These are phyloP conservation scores for Kryptopterus vitreolus DNA, from an alignment of 2,797 vertebrate genomes.

Conservation along the genomic window DNA sequence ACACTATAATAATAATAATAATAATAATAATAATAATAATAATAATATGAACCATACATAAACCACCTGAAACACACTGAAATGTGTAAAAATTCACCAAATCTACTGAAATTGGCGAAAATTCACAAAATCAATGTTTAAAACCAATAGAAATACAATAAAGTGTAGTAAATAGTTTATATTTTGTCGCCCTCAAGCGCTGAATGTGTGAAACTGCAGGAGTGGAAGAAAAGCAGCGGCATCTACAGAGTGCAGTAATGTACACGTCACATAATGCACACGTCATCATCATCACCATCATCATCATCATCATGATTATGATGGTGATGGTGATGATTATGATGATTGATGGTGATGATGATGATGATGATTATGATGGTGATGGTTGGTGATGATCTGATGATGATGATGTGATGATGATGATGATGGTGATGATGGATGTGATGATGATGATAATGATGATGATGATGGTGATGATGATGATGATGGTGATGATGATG, in stretches of 20 bases:
- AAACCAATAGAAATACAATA: too few relatives aligned
- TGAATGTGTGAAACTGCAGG: background rate
- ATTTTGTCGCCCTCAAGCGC: slow-evolving; percentile 7
- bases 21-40: too few relatives aligned
- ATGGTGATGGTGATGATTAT: too few relatives aligned
- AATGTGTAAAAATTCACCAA: too few relatives aligned
- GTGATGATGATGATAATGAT: too few relatives aligned
- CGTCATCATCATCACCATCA: background rate
- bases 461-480: too few relatives aligned
- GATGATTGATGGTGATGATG: too few relatives aligned
- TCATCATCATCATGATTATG: background rate
- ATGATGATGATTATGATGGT: background rate
- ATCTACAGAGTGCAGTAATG: background rate
- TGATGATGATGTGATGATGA: background rate
- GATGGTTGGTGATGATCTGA: background rate
- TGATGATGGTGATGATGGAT: background rate
- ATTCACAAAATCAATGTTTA: too few relatives aligned
- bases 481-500: background rate
- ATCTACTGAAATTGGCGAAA: too few relatives aligned
- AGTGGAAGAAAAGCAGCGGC: background rate
- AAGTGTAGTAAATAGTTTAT: background rate
- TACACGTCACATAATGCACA: background rate
- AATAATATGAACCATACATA: too few relatives aligned
- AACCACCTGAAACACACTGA: too few relatives aligned
- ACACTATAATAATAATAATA: too few relatives aligned